A percentile compares a stretch with the other conserved stretches of the same genome.
Conservation (phyloP, 2,888 invertebrate genomes). For the Drosophila buzzatii region DNA sequence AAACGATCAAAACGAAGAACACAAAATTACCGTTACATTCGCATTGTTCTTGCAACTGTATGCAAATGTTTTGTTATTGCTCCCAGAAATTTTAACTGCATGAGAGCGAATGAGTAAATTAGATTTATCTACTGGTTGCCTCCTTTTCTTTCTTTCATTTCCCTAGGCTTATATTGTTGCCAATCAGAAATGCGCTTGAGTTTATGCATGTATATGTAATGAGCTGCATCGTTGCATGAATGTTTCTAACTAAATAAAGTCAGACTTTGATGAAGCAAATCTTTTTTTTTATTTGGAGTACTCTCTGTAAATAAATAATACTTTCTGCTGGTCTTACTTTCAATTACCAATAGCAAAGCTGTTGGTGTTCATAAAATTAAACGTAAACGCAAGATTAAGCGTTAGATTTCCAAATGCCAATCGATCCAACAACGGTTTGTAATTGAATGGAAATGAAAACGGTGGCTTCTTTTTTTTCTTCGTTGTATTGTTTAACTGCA, state of each 20-base stretch:
- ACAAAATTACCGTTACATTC: neutral
- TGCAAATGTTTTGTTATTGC: neutral
- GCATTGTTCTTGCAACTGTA: neutral
- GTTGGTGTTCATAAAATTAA: conserved; percentile 59
- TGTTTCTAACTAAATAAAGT: neutral
- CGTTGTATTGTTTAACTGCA: conserved; percentile 25
- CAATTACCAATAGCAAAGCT: conserved; percentile 23
- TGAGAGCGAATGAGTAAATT: neutral
- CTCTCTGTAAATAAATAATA: neutral
- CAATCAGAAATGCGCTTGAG: neutral
- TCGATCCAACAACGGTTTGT: conserved; percentile 44
- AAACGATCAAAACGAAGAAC: neutral
- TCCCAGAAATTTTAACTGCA: neutral
- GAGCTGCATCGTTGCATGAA: neutral
- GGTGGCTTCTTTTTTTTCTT: conserved; percentile 51
- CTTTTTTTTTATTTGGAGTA: neutral
- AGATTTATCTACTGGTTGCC: neutral
- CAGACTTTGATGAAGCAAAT: neutral
- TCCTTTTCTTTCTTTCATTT: neutral
- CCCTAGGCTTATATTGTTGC: neutral
- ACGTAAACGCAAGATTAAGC: conserved; percentile 54
- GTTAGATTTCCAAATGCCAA: conserved; percentile 64
- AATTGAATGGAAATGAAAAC: conserved; percentile 22
- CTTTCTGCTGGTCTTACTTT: neutral
- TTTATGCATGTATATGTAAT: neutral